Evolutionary conservation across 2,888 invertebrate species (phyloP).

Genomic region (Athetis lepigone): DNA sequence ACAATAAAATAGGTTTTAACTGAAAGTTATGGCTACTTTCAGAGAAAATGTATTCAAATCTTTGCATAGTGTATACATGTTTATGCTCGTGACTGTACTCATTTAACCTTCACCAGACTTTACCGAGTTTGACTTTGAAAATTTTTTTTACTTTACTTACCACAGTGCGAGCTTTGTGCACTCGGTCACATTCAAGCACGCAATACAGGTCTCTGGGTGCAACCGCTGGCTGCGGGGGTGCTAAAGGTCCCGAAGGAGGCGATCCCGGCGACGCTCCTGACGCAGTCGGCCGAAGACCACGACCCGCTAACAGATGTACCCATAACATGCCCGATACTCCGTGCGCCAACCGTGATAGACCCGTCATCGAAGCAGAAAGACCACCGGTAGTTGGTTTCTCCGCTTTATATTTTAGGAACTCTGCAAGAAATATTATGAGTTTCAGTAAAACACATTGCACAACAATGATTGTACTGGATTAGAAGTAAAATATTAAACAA

Average conservation of each 20-base stretch:
- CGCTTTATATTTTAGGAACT: slow-evolving; percentile 97
- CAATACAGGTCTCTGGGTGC: slow-evolving; percentile 97
- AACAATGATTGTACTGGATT: no score
- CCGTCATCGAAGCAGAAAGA: slow-evolving; percentile 90
- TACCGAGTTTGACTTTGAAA: no score
- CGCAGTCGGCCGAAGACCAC: slow-evolving; percentile 94
- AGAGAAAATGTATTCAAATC: no score
- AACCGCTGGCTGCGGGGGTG: slow-evolving; percentile 83
- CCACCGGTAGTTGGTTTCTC: slow-evolving; percentile 92
- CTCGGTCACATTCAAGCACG: slow-evolving; percentile 98
- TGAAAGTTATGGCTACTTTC: no score
- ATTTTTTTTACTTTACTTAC: no score
- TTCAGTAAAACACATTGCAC: background rate
- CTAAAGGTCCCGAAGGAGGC: slow-evolving; percentile 92
- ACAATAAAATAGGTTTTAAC: no score
- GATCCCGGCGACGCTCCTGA: slow-evolving; percentile 93
- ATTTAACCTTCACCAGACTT: no score
- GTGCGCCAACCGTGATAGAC: slow-evolving; percentile 85
- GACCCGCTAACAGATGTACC: slow-evolving; percentile 97
- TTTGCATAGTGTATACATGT: no score
- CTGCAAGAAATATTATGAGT: slow-evolving; percentile 80
- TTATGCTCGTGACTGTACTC: no score
- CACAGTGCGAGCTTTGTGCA: slow-evolving; percentile 98
- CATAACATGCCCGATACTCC: slow-evolving; percentile 96
- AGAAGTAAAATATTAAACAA: background rate